Percentiles rank a stretch among this genome's conserved stretches.
Evolutionary conservation across 2,888 invertebrate genomes (phyloP).

Genomic region (Blera fallax): DNA sequence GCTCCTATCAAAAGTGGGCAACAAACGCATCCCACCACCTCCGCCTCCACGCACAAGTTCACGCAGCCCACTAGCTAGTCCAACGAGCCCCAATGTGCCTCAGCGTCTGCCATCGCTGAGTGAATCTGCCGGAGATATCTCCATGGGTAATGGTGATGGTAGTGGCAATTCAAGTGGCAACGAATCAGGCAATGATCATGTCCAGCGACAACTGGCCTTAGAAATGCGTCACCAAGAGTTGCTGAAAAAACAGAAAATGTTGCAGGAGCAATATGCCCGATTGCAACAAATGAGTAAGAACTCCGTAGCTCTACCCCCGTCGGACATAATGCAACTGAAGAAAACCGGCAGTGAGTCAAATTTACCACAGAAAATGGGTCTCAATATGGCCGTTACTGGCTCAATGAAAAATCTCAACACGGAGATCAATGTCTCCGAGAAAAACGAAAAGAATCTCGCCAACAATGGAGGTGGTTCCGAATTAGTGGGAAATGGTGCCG

Average conservation of each 20-base stretch:
- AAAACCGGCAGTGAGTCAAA: constrained; percentile 95
- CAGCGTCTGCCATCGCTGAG: constrained; percentile 82
- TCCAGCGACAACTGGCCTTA: constrained; percentile 88
- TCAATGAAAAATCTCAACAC: constrained; percentile 77
- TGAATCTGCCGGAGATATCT: constrained; percentile 78
- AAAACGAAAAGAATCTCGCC: constrained; percentile 75
- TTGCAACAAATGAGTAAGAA: constrained; percentile 93
- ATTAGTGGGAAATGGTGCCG: constrained; percentile 52
- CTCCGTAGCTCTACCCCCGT: constrained; percentile 86
- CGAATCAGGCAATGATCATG: constrained; percentile 89
- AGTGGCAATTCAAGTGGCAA: constrained; percentile 88
- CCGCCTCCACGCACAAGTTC: constrained; percentile 96
- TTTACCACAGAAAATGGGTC: constrained; percentile 90
- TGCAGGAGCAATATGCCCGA: constrained; percentile 95
- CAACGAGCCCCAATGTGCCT: constrained; percentile 88
- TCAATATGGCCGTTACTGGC: constrained; percentile 83
- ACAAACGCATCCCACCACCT: constrained; percentile 92
- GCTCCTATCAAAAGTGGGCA: constrained; percentile 87
- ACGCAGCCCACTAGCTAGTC: constrained; percentile 92
- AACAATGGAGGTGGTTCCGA: constrained; percentile 75
- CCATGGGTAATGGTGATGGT: constrained; percentile 73
- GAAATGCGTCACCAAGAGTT: constrained; percentile 95
- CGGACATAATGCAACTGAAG: constrained; percentile 84
- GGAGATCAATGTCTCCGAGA: constrained; percentile 74
- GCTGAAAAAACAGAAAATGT: constrained; percentile 91